Percentiles rank a stretch among this genome's conserved stretches.
Evolutionary conservation across 1,140 invertebrate genomes (phyloP).

Genomic region (Vanessa tameamea): DNA sequence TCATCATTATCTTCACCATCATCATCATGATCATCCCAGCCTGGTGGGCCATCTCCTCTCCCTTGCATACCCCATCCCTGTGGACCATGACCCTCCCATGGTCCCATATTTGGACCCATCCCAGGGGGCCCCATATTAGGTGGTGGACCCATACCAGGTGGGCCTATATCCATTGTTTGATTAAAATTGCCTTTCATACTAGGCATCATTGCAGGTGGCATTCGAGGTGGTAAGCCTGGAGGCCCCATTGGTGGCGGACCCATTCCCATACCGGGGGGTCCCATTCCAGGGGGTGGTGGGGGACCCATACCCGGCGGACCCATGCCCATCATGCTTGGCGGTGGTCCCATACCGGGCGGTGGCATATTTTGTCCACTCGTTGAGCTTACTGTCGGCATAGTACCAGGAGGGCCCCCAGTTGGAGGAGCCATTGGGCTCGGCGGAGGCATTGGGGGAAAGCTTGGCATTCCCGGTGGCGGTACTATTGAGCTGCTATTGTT

Average conservation of each 20-base stretch:
- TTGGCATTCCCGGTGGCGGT: slow-evolving; percentile 69
- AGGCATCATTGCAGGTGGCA: slow-evolving; percentile 55
- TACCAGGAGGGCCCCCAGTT: slow-evolving; percentile 61
- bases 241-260: slow-evolving; percentile 57
- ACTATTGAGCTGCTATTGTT: slow-evolving; percentile 55
- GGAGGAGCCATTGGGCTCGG: slow-evolving; percentile 58
- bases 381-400: slow-evolving; percentile 55
- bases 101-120: slow-evolving; percentile 55
- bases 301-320: slow-evolving; percentile 48
- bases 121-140: slow-evolving; percentile 64
- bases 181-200: slow-evolving; percentile 57
- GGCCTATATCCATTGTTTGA: slow-evolving; percentile 56
- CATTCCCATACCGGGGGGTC: slow-evolving; percentile 46
- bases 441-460: slow-evolving; percentile 69
- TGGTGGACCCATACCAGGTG: slow-evolving; percentile 57
- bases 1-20: slow-evolving; percentile 57
- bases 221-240: slow-evolving; percentile 53
- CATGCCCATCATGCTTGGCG: slow-evolving; percentile 49
- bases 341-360: slow-evolving; percentile 57
- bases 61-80: slow-evolving; percentile 59
- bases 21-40: slow-evolving; percentile 65
- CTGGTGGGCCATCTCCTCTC: slow-evolving; percentile 59
- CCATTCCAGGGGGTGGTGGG: slow-evolving; percentile 55
- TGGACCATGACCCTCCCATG: slow-evolving; percentile 54
- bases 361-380: slow-evolving; percentile 51